Base-by-base conservation (phyloP, 2,113 vertebrate genomes). In the Gallinago undulata region DNA sequence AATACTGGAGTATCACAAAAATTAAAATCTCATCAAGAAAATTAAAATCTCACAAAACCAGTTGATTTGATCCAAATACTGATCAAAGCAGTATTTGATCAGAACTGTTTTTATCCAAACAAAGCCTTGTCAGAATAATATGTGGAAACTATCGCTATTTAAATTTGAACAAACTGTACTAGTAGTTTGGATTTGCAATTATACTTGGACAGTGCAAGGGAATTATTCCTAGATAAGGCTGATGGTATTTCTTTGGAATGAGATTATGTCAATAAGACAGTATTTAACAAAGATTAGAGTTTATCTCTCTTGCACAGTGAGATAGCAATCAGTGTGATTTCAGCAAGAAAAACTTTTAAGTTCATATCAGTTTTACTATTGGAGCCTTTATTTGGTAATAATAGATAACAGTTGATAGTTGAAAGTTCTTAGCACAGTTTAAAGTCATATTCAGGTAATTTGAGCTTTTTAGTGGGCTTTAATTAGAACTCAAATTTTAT, bases 211-310 rank as follows among this genome's bases (percentile, higher is more conserved):
- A 43, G 55, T 19, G 2, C 64, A 63, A 67, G 39, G 47, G n/a
- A 81, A 0, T 0, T 75, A 27, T 30, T 81, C 51, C 48, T 70
- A 45, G 39, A 25, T 22, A 80, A 23, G 30, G 45, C 35, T 83
- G 25, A 6, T 63, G 50, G 13, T 31, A 39, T 39, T 84, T 90
- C 56, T 63, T 35, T 67, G 10, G 82, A 60, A 83, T 57, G 33
- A 85, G 11, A 33, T 87, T 73, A 67, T 60, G 62, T 51, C 75
- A 88, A 43, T 70, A 91, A 79, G 77, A 67, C 47, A 75, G 17
- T 72, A 62, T 94, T 94, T 95, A 93, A 70, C 72, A 82, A 47
- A 87, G 72, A 80, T 91, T 84, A 93, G 75, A 95, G 33, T 17
- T 69, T 57, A 11, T 60, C 37, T 67, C 43, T 91, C 69, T 94